Percentiles rank a stretch among this genome's conserved stretches.
Conservation (phyloP, 2,888 invertebrate species). For the Drosophila mercatorum region DNA sequence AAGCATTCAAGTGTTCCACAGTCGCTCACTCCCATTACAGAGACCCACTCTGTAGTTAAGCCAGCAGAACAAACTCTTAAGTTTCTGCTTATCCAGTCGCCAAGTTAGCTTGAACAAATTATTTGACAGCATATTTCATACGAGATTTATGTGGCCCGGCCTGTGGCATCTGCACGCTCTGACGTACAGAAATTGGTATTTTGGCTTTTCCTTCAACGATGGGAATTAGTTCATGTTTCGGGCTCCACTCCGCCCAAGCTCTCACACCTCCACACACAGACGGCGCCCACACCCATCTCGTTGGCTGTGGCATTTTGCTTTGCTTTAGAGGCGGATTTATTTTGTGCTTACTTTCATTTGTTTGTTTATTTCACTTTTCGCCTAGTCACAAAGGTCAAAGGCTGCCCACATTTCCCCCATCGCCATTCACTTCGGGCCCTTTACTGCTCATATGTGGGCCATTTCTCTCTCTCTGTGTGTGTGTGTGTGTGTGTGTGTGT, state of each 20-base stretch:
- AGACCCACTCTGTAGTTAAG: neutral
- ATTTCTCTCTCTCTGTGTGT: neutral
- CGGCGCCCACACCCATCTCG: slow-evolving; percentile 8
- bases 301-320: slow-evolving; percentile 41
- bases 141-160: slow-evolving; percentile 1
- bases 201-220: neutral
- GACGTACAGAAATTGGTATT: slow-evolving; percentile 1
- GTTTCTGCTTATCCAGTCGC: neutral
- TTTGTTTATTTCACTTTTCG: slow-evolving; percentile 75
- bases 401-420: slow-evolving; percentile 54
- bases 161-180: neutral
- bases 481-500: neutral
- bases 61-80: neutral
- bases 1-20: neutral
- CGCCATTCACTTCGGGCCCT: slow-evolving; percentile 31
- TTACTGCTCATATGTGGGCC: slow-evolving; percentile 16
- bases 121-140: slow-evolving; percentile 5
- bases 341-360: slow-evolving; percentile 70
- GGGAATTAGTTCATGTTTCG: slow-evolving; percentile 7
- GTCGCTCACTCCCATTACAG: neutral
- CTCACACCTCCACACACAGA: neutral
- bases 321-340: slow-evolving; percentile 53
- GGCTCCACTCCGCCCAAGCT: slow-evolving; percentile 5
- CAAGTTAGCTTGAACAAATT: slow-evolving; percentile 1
- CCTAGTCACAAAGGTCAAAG: slow-evolving; percentile 67